Evolutionary conservation across 1,140 invertebrate species (phyloP).

Genomic region (Plutomurus gul): DNA sequence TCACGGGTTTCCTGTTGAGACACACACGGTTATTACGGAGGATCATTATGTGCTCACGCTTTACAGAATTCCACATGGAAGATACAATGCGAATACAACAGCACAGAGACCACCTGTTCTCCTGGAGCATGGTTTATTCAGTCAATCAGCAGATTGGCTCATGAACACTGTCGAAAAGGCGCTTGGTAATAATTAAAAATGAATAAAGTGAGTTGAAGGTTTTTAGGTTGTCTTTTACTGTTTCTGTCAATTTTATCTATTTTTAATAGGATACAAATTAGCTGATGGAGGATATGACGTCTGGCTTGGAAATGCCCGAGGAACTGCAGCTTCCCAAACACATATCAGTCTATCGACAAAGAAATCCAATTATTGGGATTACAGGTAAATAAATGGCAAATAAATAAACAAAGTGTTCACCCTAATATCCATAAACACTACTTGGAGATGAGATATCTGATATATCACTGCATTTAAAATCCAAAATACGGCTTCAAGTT

Average conservation of each 20-base stretch:
- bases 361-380: slow-evolving; percentile 55
- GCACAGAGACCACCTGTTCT: slow-evolving; percentile 49
- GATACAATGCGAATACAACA: slow-evolving; percentile 11
- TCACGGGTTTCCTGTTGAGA: slow-evolving; percentile 33
- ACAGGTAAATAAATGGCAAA: no score
- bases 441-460: no score
- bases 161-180: slow-evolving; percentile 67
- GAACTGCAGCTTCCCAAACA: slow-evolving; percentile 58
- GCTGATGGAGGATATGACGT: slow-evolving; percentile 74
- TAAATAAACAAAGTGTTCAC: no score
- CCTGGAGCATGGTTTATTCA: slow-evolving; percentile 75
- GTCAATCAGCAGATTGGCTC: slow-evolving; percentile 76
- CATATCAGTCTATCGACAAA: slow-evolving; percentile 54
- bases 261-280: slow-evolving; percentile 67
- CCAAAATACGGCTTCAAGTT: no score
- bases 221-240: no score
- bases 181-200: slow-evolving; percentile 57
- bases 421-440: no score
- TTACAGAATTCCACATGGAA: slow-evolving; percentile 62
- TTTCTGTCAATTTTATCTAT: no score
- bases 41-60: slow-evolving; percentile 65
- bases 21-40: slow-evolving; percentile 55
- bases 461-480: no score
- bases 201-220: no score
- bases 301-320: slow-evolving; percentile 63